Evolutionary conservation across 2,888 invertebrate genomes (phyloP), one percentile per base, ranked within the genome.

Genomic region (Sinodicranocentrus sp.): DNA sequence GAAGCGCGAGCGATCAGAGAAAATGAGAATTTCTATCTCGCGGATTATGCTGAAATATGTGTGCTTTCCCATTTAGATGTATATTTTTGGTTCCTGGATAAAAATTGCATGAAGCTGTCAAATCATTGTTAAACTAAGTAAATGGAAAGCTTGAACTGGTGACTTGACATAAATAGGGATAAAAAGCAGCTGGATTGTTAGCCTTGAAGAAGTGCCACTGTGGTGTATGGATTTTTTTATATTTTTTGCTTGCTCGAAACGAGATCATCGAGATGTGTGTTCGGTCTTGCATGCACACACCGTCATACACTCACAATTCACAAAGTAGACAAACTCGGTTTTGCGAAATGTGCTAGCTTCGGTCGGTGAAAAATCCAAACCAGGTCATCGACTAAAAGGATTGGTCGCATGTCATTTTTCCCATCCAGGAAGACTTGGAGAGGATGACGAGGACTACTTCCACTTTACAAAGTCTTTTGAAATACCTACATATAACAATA

Each of bases 71-170:
- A n/a, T 48, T 26, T 39, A 25, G 6, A 44, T 8, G 25, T 25
- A 15, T 39, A 52, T 43, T 63, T 52, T 76, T 54, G 52, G 33
- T 28, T n/a, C 28, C 15, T 13, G 67, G 15, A 77, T 59, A 44
- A 68, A 54, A 77, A 57, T 67, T 67, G 67, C 44, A 77, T 59
- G 68, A 68, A 57, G 13, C 68, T 59, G 67, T 68, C 77, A 26
- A 44, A 68, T 77, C 67, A 67, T 57, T 25, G 54, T 28, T 65
- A 23, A 1, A 61, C 23, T 39, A 65, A 65, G 65, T 43, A 65
- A 65, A 65, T 65, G 28, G 44, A 65, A 65, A 43, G 43, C 44
- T 43, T 39, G 44, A 65, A 21, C 43, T 65, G n/a, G 48, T 57
- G 57, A 57, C 57, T 57, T 23, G 57, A 6, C n/a, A 3, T 48